phyloP scores from a whole-genome alignment of 2,113 vertebrate species.

The Notarius lentiginosus region DNA sequence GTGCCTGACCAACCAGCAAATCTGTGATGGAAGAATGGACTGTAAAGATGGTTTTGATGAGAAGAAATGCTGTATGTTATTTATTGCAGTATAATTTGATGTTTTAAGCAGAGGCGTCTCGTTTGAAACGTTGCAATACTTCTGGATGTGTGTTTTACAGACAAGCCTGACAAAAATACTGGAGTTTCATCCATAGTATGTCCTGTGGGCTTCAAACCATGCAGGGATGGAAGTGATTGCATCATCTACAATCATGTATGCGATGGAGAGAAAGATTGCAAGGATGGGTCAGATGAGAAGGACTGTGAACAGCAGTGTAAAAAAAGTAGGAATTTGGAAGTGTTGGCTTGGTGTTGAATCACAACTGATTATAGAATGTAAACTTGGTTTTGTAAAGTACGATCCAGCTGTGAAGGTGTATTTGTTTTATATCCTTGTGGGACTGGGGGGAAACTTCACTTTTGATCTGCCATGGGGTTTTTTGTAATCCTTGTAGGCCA shows the following conservation, averaged over 20 bases:
- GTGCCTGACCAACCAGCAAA: slow-evolving; percentile 71
- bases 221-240: slow-evolving; percentile 73
- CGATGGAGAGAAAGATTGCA: slow-evolving; percentile 79
- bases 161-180: background rate
- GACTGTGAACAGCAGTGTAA: slow-evolving; percentile 57
- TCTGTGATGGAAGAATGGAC: slow-evolving; percentile 80
- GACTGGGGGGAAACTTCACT: too few species aligned
- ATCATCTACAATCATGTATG: slow-evolving; percentile 75
- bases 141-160: background rate
- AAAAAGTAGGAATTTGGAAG: slow-evolving; percentile 61
- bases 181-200: slow-evolving; percentile 54
- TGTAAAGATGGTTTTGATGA: slow-evolving; percentile 83
- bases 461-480: background rate
- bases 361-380: background rate
- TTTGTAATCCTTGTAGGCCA: background rate
- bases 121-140: background rate
- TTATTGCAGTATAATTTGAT: too few species aligned
- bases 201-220: slow-evolving; percentile 62
- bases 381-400: background rate
- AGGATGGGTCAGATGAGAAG: slow-evolving; percentile 79
- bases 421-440: too few species aligned
- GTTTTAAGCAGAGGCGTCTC: background rate
- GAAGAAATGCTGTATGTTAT: slow-evolving; percentile 20
- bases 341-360: background rate
- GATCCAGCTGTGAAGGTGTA: too few species aligned